A percentile compares a stretch with the other conserved stretches of the same genome.
phyloP scores from a whole-genome alignment of 2,113 vertebrate genomes.

The Gymnorhina tibicen region DNA sequence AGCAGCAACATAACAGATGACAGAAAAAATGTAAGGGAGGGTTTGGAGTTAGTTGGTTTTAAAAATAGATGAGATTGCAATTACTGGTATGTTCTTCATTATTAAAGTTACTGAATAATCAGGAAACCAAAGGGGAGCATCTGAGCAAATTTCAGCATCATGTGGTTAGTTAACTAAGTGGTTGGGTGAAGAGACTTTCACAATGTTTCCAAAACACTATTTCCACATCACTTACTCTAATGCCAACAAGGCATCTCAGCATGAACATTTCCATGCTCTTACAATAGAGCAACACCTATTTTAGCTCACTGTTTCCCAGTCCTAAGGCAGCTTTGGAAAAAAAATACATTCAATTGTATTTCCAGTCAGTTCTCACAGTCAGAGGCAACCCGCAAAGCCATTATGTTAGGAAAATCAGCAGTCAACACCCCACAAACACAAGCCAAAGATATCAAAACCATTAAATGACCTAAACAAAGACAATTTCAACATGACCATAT shows the following conservation, averaged over 20 bases:
- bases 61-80: background rate
- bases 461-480: background rate
- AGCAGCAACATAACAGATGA: background rate
- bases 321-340: background rate
- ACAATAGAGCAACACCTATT: background rate
- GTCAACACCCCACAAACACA: background rate
- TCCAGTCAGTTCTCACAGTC: background rate
- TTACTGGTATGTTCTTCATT: background rate
- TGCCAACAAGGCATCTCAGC: background rate
- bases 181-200: background rate
- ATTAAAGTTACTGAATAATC: conserved; percentile 1
- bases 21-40: background rate
- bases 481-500: background rate
- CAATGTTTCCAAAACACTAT: conserved; percentile 12
- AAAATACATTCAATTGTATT: background rate
- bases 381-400: conserved; percentile 16
- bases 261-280: background rate
- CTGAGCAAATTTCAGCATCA: background rate
- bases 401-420: background rate
- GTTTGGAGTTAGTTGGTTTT: background rate
- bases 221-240: conserved; percentile 10
- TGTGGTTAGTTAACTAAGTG: background rate
- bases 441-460: conserved; percentile 6
- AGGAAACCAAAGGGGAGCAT: background rate
- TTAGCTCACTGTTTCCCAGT: background rate